These are phyloP conservation scores for Limnodromus scolopaceus DNA, from an alignment of 2,797 vertebrate genomes.

Conservation along the genomic window DNA sequence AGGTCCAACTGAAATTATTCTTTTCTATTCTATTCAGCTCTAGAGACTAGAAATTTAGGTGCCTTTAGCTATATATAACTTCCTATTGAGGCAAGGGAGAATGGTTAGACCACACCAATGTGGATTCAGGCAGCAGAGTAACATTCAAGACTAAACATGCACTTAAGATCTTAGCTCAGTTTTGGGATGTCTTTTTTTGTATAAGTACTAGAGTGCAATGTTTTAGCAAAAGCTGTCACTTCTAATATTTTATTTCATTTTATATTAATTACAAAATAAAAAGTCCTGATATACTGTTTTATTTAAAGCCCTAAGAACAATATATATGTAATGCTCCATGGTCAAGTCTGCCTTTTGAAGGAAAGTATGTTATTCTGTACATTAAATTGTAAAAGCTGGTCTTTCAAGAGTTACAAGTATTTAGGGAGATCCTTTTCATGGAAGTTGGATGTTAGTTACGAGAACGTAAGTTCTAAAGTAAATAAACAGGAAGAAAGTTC, in stretches of 20 bases:
- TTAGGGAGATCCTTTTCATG: not conserved
- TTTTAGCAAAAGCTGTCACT: not conserved
- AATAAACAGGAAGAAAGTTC: not conserved
- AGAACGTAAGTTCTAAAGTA: not conserved
- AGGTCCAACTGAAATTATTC: not conserved
- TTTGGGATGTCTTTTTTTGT: not conserved
- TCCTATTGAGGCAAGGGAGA: not conserved
- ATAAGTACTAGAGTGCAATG: not conserved
- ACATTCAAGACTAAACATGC: not conserved
- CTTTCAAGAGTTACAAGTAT: not conserved
- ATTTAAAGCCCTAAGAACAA: not conserved
- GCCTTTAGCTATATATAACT: not conserved
- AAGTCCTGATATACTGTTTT: not conserved
- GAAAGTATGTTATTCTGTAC: not conserved
- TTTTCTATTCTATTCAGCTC: not conserved
- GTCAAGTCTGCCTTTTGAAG: not conserved
- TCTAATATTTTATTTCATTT: not conserved
- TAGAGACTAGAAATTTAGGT: not conserved
- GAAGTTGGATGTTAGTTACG: not conserved
- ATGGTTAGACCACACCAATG: not conserved
- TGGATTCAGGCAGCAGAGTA: not conserved
- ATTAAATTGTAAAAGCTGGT: not conserved
- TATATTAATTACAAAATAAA: not conserved
- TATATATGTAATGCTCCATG: not conserved
- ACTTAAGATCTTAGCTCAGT: not conserved